Conservation (phyloP, 2,797 vertebrate genomes). For the Eulemur rubriventer region DNA sequence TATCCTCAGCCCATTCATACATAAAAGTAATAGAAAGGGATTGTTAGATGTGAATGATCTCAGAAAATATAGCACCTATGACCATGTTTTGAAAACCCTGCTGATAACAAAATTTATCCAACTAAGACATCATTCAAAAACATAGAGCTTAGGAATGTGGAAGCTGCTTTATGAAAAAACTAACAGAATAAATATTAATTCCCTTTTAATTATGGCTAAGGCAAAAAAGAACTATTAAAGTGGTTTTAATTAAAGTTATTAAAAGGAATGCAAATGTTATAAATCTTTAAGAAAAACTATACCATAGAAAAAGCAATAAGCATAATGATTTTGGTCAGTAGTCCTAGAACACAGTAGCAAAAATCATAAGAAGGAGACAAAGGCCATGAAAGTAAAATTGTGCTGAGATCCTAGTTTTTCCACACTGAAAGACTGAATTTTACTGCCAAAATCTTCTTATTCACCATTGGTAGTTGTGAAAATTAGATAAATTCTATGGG, state of each 20-base stretch:
- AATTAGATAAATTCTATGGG: not conserved
- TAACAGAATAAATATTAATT: not conserved
- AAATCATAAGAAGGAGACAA: not conserved
- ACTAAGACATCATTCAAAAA: not conserved
- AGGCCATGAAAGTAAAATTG: not conserved
- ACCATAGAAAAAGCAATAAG: not conserved
- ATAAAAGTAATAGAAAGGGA: not conserved
- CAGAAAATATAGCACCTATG: not conserved
- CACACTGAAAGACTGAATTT: not conserved
- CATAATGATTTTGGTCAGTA: not conserved
- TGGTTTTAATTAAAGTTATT: slow-evolving; percentile 35
- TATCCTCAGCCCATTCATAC: not conserved
- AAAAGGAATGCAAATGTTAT: slow-evolving; percentile 15
- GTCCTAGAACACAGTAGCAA: not conserved
- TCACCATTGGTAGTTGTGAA: not conserved
- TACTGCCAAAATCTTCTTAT: not conserved
- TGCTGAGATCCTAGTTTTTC: not conserved
- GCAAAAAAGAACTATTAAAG: not conserved
- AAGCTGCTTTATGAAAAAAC: slow-evolving; percentile 18
- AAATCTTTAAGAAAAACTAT: not conserved
- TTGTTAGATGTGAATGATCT: not conserved
- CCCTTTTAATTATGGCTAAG: slow-evolving; percentile 11
- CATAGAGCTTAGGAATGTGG: not conserved
- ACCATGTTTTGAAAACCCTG: not conserved
- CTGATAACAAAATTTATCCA: not conserved